Percentiles rank a stretch among this genome's conserved stretches.
phyloP scores from a whole-genome alignment of 2,888 invertebrate genomes.

The Drosophila cognata region DNA sequence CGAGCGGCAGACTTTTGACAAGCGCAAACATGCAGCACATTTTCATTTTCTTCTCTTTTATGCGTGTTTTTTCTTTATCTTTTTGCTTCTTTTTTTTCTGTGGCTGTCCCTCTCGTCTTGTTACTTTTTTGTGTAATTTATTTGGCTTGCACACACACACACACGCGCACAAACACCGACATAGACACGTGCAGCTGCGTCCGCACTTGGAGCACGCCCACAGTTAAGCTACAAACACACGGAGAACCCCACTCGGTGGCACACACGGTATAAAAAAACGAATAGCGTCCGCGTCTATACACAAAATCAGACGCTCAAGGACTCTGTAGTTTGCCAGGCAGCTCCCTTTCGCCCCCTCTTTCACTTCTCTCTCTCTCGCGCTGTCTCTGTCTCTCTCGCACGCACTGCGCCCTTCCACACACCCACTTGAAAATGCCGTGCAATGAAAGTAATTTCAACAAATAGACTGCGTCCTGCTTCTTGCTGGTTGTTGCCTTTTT shows the following conservation, averaged over 20 bases:
- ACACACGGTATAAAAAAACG: slow-evolving; percentile 61
- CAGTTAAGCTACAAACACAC: slow-evolving; percentile 1
- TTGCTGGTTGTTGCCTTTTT: slow-evolving; percentile 27
- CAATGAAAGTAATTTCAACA: slow-evolving; percentile 81
- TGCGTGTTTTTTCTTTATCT: neutral
- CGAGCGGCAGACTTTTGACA: neutral
- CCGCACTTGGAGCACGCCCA: slow-evolving; percentile 39
- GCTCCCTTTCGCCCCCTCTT: neutral
- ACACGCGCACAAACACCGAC: neutral
- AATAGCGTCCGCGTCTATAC: slow-evolving; percentile 79
- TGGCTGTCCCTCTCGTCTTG: slow-evolving; percentile 35
- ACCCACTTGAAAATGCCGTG: slow-evolving; percentile 65
- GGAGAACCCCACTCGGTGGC: slow-evolving; percentile 27
- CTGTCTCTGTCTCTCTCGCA: slow-evolving; percentile 8
- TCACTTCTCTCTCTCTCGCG: slow-evolving; percentile 1
- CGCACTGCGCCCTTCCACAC: slow-evolving; percentile 16
- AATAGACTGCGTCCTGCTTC: slow-evolving; percentile 65
- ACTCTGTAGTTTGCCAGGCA: slow-evolving; percentile 70
- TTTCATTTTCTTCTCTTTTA: slow-evolving; percentile 17
- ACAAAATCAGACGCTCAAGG: slow-evolving; percentile 83
- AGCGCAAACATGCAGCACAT: slow-evolving; percentile 33
- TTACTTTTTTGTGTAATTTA: slow-evolving; percentile 60
- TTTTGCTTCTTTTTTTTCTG: neutral
- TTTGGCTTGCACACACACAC: slow-evolving; percentile 37
- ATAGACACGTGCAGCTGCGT: neutral